Base-by-base conservation (phyloP, 2,888 invertebrate species). In the Leucophora obtusa region DNA sequence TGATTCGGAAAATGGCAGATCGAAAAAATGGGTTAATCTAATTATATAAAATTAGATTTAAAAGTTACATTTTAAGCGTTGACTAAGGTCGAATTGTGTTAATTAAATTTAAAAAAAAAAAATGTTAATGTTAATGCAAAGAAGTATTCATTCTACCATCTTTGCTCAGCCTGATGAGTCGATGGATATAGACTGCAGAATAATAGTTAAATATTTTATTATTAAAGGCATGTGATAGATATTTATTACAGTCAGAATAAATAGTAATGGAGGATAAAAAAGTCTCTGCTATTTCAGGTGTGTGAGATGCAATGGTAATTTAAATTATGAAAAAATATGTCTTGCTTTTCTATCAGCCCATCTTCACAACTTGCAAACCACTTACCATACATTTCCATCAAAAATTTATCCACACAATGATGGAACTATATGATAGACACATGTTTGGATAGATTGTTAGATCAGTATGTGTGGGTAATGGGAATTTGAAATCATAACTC, bases 61-160 rank as follows among this genome's bases (percentile, higher is more conserved):
- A n/a, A n/a, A n/a, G n/a, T n/a, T n/a, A n/a, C n/a, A n/a, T n/a
- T n/a, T n/a, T n/a, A 24, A 24, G 5, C 24, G 5, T 3, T 24
- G 2, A 24, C 5, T 24, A 24, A 53, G 60, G 59, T 70, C 74
- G 74, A 81, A 82, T 83, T 82, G 83, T 83, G 82, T 83, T 83
- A 83, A 83, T 83, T 83, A 82, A 83, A 83, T 83, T 83, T 78
- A 82, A 83, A 28, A 28, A 28, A 28, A 3, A 24, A 3, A 83
- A 82, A 83, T 75, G 83, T 82, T 82, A 82, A 83, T 82, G 83
- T 76, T 81, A 74, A 69, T 11, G 60, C 43, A 21, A 21, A 21
- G 21, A n/a, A n/a, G 28, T 28, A 4, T 54, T 28, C 14, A 4
- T 54, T 28, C 14, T 56, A n/a, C 4, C 7, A 54, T 21, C n/a